Evolutionary conservation across 37 sponge, comb jelly and placozoan genomes (phyloP).

Genomic region (Axinella damicornis): DNA sequence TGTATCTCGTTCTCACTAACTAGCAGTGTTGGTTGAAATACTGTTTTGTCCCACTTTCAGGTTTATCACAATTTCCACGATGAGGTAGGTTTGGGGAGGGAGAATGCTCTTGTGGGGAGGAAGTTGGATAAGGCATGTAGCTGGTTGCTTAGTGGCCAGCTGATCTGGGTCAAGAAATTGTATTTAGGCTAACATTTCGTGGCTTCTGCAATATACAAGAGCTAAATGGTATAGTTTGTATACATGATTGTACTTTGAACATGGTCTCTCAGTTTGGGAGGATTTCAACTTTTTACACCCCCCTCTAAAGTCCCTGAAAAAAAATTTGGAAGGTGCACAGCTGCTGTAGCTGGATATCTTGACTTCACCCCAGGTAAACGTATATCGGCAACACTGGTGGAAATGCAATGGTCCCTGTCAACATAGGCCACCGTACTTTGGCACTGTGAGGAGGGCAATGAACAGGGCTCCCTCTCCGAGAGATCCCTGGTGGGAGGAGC

Average conservation of each 20-base stretch:
- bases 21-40: neutral
- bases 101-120: no score
- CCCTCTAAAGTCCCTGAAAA: neutral
- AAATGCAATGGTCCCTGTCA: constrained; percentile 93
- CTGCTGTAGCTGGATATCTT: neutral
- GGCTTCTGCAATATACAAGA: no score
- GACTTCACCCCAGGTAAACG: constrained; percentile 44
- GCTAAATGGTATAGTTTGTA: no score
- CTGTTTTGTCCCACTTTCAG: constrained; percentile 44
- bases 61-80: constrained; percentile 95
- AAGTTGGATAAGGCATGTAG: no score
- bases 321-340: neutral
- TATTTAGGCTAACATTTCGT: no score
- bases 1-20: no score
- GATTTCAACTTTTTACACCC: neutral
- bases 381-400: constrained; percentile 97
- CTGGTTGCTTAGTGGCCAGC: no score
- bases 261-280: no score
- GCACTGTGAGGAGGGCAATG: constrained; percentile 91
- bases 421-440: constrained; percentile 85
- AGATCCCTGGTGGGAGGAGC: constrained; percentile 93
- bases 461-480: constrained; percentile 91
- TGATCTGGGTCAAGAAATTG: no score
- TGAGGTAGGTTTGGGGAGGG: constrained; percentile 93
- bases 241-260: no score